Evolutionary conservation across 92 coral and sea anemone genomes (phyloP).

Genomic region (Parazoanthus swiftii): DNA sequence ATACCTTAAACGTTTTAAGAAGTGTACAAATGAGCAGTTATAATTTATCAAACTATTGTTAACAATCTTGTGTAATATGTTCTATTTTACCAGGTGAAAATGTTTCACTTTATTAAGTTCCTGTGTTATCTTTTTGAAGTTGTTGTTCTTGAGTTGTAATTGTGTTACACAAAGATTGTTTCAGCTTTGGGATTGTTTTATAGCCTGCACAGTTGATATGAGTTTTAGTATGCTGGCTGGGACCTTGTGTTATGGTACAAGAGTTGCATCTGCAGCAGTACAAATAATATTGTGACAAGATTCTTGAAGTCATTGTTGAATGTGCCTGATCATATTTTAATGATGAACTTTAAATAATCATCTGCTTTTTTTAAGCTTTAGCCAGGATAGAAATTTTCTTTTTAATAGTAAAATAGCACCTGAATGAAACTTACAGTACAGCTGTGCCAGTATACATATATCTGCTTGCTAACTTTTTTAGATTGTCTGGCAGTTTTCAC

Average conservation of each 20-base stretch:
- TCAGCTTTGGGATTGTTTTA: slow-evolving; percentile 46
- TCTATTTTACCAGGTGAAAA: slow-evolving; percentile 55
- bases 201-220: background rate
- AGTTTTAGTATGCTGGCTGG: background rate
- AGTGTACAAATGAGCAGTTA: slow-evolving; percentile 27
- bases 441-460: background rate
- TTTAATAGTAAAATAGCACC: background rate
- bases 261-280: slow-evolving; percentile 30
- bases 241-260: background rate
- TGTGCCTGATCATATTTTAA: slow-evolving; percentile 33
- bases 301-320: slow-evolving; percentile 12
- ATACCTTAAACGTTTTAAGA: slow-evolving; percentile 4
- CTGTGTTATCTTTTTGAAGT: slow-evolving; percentile 36
- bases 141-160: slow-evolving; percentile 56
- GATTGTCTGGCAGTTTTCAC: slow-evolving; percentile 19
- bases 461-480: background rate
- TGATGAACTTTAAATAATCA: slow-evolving; percentile 37
- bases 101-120: slow-evolving; percentile 32
- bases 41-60: slow-evolving; percentile 37
- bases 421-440: background rate
- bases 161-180: slow-evolving; percentile 52
- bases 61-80: slow-evolving; percentile 34
- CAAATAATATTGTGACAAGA: slow-evolving; percentile 5
- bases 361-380: slow-evolving; percentile 23
- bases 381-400: background rate